Base-by-base conservation (phyloP, 2,797 vertebrate genomes). In the Perodicticus potto region DNA sequence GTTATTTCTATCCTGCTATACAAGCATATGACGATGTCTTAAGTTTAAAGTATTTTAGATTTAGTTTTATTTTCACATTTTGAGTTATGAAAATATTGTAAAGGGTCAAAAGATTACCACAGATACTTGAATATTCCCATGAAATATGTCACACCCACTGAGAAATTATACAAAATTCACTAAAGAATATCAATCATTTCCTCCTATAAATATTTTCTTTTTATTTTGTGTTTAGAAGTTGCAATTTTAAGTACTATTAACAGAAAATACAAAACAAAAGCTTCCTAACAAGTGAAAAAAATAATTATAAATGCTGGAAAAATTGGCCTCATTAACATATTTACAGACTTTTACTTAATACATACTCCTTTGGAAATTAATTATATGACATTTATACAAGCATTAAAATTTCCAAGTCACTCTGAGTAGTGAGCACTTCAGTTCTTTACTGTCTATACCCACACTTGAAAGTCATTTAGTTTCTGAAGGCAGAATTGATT, bases 271-370 rank as follows among this genome's bases (percentile, higher is more conserved):
- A 99, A 98, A 99, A 98, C 98, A 99, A 99, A 98, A 97, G 97
- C 98, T 98, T 98, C 98, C 99, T 99, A 99, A 98, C 98, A 97
- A 98, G 98, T 99, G 98, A 98, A 99, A 98, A 98, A 98, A 98
- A 98, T 98, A 99, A 99, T 99, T 99, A 99, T 99, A 99, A 99
- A 99, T 99, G 99, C 98, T 99, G 99, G 98, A 99, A 99, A 99
- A 99, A 99, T 99, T 99, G 98, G 98, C 98, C 98, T 98, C 98
- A 98, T 99, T 98, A 98, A 98, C 98, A 98, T 99, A 99, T 99
- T 98, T 99, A 99, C 98, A 98, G 96, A 98, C 98, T 99, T 96
- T 98, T 98, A 98, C 98, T 99, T 98, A 98, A 98, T 99, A 99
- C 98, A 98, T 97, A 98, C 97, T 98, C 98, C 97, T 97, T 97